A percentile compares a stretch with the other conserved stretches of the same genome.
These are phyloP conservation scores for Xyliphius kryptos DNA, from an alignment of 2,113 vertebrate genomes.

Conservation along the genomic window DNA sequence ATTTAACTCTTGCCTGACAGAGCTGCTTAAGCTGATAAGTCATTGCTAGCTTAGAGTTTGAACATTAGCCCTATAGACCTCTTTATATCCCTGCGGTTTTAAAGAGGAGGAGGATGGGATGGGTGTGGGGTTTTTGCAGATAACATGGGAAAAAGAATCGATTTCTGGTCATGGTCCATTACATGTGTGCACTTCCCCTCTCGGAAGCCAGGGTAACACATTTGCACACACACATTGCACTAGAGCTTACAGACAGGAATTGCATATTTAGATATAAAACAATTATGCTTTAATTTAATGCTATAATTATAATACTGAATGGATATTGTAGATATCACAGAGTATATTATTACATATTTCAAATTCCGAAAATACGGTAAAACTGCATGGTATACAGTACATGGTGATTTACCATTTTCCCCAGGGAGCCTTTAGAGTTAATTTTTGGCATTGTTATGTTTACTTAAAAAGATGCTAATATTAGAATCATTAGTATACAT, in stretches of 20 bases:
- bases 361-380: no score
- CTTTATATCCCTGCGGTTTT: constrained; percentile 21
- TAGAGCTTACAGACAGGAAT: constrained; percentile 19
- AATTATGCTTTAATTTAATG: no score
- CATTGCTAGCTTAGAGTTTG: constrained; percentile 14
- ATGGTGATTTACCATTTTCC: not conserved
- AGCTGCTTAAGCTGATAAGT: constrained; percentile 30
- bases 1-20: constrained; percentile 32
- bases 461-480: constrained; percentile 3
- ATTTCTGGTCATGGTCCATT: constrained; percentile 41
- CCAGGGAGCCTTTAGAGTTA: not conserved
- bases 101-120: constrained; percentile 20
- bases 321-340: no score
- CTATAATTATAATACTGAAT: no score
- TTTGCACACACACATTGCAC: constrained; percentile 27
- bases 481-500: not conserved
- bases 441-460: not conserved
- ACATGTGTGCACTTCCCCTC: constrained; percentile 33
- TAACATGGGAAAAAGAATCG: constrained; percentile 36
- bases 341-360: no score
- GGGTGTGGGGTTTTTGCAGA: no score
- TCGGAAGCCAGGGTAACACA: constrained; percentile 25
- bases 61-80: no score
- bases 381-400: not conserved
- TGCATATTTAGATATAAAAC: no score